Percentiles rank a stretch among this genome's conserved stretches.
Evolutionary conservation across 1,140 invertebrate species (phyloP).

Genomic region (Mactra quadrangularis): DNA sequence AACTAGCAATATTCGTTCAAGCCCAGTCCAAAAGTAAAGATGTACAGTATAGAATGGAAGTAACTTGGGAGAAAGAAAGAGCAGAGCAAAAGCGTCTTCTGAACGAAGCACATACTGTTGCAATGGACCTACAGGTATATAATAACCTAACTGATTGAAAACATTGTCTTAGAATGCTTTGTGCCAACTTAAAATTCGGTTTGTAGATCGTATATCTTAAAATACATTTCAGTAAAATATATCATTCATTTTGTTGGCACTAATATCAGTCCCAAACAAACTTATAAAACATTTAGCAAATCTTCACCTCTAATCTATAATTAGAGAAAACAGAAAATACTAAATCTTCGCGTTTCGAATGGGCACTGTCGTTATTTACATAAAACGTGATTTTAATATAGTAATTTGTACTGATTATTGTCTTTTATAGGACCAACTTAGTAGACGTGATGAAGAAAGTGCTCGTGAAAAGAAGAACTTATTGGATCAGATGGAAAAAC

Average conservation of each 20-base stretch:
- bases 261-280: too few relatives aligned
- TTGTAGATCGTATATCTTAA: neutral
- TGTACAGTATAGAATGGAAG: slow-evolving; percentile 93
- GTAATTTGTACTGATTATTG: too few relatives aligned
- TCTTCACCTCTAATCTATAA: too few relatives aligned
- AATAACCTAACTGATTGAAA: neutral
- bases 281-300: too few relatives aligned
- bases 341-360: too few relatives aligned
- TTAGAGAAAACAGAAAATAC: too few relatives aligned
- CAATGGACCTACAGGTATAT: slow-evolving; percentile 88
- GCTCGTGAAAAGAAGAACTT: slow-evolving; percentile 70
- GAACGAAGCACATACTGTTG: slow-evolving; percentile 95
- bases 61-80: slow-evolving; percentile 98
- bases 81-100: slow-evolving; percentile 95
- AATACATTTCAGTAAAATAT: neutral
- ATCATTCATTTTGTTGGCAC: too few relatives aligned
- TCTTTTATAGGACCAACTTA: slow-evolving; percentile 65
- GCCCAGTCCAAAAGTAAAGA: slow-evolving; percentile 91
- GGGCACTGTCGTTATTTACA: too few relatives aligned
- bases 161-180: neutral
- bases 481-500: slow-evolving; percentile 71
- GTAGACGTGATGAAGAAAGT: slow-evolving; percentile 72
- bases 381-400: too few relatives aligned
- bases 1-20: slow-evolving; percentile 78
- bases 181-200: neutral